Evolutionary conservation across 2,113 vertebrate species (phyloP), one percentile per base, ranked within the genome.

Genomic region (Benitochromis conjunctus): DNA sequence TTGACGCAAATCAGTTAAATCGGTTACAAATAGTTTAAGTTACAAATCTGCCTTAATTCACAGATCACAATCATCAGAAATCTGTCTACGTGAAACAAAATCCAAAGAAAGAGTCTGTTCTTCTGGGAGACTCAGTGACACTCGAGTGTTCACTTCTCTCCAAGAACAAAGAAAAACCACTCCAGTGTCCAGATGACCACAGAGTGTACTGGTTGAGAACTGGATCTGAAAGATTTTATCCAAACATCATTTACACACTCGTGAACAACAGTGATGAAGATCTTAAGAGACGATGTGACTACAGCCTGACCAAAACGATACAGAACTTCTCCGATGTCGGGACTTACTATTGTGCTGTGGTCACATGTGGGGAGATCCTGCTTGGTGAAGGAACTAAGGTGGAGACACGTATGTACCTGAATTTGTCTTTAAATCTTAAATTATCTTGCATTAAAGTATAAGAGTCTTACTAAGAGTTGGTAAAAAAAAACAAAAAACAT

Each of bases 321-420:
- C 21, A 82, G 14, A 19, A 53, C 76, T 76, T 69, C 18, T 81
- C 48, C 0, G 86, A 94, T 48, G 19, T 56, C 7, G 92, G 86
- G 21, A 94, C 78, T 26, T 94, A 94, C 84, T 92, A 92, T 86
- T 94, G 92, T 83, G 93, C 93, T 51, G 81, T 93, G 31, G 80
- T 11, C 36, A 55, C 62, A 13, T 95, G 92, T 91, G 93, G 93
- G 64, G 34, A 79, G 34, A 88, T 95, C 58, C n/a, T 92, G 18
- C 84, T 94, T 54, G 92, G 94, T 12, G 54, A 82, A n/a, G 93
- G 92, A 77, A 91, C 91, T 3, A 56, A 48, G 10, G 54, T 93
- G 55, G 46, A 89, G 14, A 38, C 74, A 29, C 11, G 82, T 90
- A 90, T 3, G 81, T 85, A 66, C 34, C 2, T 7, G 6, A 14